Evolutionary conservation across 2,113 vertebrate species (phyloP).

Genomic region (Ameiurus melas): DNA sequence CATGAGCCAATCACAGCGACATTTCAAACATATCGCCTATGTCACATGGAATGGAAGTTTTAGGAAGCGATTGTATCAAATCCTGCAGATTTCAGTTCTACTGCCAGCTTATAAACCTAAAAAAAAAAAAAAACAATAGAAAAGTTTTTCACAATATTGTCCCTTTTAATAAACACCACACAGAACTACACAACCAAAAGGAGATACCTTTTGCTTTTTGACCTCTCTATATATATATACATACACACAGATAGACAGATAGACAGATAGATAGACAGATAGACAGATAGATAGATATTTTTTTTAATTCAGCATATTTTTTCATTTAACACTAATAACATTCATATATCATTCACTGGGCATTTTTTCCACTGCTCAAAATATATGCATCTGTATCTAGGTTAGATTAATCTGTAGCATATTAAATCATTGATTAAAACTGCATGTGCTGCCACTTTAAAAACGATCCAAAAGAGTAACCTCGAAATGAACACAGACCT

Average conservation of each 20-base stretch:
- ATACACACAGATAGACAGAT: too few relatives aligned
- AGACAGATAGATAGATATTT: too few relatives aligned
- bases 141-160: not conserved
- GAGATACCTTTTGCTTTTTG: too few relatives aligned
- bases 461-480: constrained; percentile 22
- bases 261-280: too few relatives aligned
- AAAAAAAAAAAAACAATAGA: not conserved
- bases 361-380: not conserved
- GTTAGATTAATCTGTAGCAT: constrained; percentile 32
- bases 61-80: not conserved
- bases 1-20: not conserved
- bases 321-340: not conserved
- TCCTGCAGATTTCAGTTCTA: not conserved
- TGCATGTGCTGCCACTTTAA: constrained; percentile 4
- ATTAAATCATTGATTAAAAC: constrained; percentile 34
- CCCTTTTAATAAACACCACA: not conserved
- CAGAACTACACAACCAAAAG: not conserved
- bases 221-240: too few relatives aligned
- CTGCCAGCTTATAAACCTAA: not conserved
- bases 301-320: not conserved
- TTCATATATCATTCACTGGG: not conserved
- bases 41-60: not conserved
- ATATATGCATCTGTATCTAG: constrained; percentile 37
- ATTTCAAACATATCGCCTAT: not conserved
- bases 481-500: constrained; percentile 15